Evolutionary conservation across 2,113 vertebrate genomes (phyloP).

Genomic region (Microcebus tavaratra): DNA sequence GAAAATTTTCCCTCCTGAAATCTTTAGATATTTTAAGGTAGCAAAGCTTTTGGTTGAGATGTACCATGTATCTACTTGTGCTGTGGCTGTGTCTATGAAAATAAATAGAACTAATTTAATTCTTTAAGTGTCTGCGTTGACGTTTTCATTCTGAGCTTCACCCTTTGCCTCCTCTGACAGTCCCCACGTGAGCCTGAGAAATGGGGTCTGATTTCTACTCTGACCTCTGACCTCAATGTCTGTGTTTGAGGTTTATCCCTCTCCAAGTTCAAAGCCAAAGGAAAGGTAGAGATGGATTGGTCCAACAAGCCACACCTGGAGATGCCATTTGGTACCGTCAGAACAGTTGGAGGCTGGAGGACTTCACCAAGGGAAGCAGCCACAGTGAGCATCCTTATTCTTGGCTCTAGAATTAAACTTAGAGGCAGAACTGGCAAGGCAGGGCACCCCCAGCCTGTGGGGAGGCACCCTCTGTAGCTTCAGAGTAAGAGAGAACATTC

Average conservation of each 20-base stretch:
- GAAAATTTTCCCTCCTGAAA: not conserved
- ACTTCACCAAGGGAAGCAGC: not conserved
- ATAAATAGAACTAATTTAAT: not conserved
- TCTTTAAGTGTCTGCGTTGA: not conserved
- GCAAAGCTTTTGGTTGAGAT: not conserved
- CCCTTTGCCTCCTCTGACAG: not conserved
- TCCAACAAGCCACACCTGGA: not conserved
- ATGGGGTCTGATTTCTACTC: not conserved
- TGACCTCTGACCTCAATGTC: not conserved
- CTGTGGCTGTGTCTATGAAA: not conserved
- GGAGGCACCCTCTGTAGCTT: not conserved
- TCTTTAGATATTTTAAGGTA: not conserved
- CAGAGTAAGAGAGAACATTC: not conserved
- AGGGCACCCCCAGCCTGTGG: not conserved
- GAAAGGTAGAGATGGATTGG: not conserved
- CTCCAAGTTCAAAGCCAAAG: not conserved
- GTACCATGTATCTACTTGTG: not conserved
- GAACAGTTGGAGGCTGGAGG: rapidly evolving
- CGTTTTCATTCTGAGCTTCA: not conserved
- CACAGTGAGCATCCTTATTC: not conserved
- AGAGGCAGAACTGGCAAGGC: not conserved
- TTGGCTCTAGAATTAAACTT: not conserved
- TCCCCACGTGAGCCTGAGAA: not conserved
- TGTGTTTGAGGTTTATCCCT: not conserved
- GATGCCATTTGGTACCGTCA: not conserved